Conservation (phyloP, 2,113 vertebrate species). For the Sinocyclocheilus anshuiensis region DNA sequence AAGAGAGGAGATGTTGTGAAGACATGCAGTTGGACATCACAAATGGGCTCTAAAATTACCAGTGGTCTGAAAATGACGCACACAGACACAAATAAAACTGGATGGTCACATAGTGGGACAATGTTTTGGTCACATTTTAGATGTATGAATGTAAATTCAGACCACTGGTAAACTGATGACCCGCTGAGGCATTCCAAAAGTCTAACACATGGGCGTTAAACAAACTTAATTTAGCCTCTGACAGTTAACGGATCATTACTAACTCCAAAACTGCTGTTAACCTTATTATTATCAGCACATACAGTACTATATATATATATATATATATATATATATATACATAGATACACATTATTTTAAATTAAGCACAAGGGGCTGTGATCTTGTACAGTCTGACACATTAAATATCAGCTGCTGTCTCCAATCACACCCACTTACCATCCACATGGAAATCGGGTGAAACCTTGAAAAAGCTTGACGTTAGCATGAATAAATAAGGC, state of each 20-base stretch:
- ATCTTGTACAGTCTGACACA: background rate
- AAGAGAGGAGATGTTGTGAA: conserved; percentile 60
- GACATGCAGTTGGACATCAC: conserved; percentile 71
- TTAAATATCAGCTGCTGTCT: background rate
- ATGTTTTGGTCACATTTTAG: conserved; percentile 40
- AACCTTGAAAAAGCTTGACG: conserved; percentile 13
- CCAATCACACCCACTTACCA: conserved; percentile 37
- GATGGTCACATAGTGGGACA: conserved; percentile 46
- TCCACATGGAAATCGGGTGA: background rate
- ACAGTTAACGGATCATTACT: conserved; percentile 1
- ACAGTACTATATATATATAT: background rate
- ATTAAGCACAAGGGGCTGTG: background rate
- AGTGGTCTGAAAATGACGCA: conserved; percentile 62
- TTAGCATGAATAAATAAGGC: conserved; percentile 27
- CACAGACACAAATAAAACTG: conserved; percentile 42
- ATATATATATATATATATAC: background rate
- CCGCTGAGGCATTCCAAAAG: conserved; percentile 40
- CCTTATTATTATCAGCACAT: background rate
- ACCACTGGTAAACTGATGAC: conserved; percentile 64
- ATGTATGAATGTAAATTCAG: conserved; percentile 55
- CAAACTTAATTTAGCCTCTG: conserved; percentile 8
- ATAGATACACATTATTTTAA: background rate
- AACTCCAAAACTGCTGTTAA: background rate
- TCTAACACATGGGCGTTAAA: conserved; percentile 25
- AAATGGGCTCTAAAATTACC: conserved; percentile 54